Percentiles rank a stretch among this genome's conserved stretches.
Evolutionary conservation across 2,797 vertebrate species (phyloP).

Genomic region (Lepus townsendii): DNA sequence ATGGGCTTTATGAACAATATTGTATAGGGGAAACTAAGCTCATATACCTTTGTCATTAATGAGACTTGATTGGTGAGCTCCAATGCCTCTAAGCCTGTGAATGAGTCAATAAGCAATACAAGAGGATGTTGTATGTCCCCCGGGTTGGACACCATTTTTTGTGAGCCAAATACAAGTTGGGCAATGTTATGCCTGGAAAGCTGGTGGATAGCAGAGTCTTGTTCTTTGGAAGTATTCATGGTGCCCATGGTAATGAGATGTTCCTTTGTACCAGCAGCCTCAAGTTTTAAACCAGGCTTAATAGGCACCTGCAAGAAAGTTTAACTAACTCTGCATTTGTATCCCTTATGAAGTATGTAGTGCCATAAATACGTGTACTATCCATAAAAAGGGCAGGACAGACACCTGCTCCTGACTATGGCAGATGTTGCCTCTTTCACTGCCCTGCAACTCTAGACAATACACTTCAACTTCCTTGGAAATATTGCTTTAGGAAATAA

Average conservation of each 20-base stretch:
- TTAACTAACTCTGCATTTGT: not conserved
- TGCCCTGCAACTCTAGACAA: not conserved
- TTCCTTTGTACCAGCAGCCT: too few species aligned
- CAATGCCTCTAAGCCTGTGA: not conserved
- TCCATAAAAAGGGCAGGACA: not conserved
- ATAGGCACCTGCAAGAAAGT: not conserved
- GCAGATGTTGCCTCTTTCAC: not conserved
- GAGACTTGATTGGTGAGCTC: not conserved
- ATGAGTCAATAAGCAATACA: too few species aligned
- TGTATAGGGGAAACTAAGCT: not conserved
- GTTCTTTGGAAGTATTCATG: fast-evolving
- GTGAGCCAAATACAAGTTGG: too few species aligned
- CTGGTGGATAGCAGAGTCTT: not conserved
- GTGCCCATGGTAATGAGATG: not conserved
- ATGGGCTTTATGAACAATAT: not conserved
- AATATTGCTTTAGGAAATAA: not conserved
- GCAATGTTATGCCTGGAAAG: not conserved
- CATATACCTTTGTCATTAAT: not conserved
- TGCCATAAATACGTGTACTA: not conserved
- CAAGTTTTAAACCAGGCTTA: not conserved
- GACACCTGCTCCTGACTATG: too few species aligned
- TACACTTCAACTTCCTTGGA: not conserved
- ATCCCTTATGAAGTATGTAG: not conserved
- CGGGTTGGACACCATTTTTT: not conserved
- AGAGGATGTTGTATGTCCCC: too few species aligned